Evolutionary conservation across 2,113 vertebrate genomes (phyloP).

Genomic region (Ornithorhynchus anatinus): DNA sequence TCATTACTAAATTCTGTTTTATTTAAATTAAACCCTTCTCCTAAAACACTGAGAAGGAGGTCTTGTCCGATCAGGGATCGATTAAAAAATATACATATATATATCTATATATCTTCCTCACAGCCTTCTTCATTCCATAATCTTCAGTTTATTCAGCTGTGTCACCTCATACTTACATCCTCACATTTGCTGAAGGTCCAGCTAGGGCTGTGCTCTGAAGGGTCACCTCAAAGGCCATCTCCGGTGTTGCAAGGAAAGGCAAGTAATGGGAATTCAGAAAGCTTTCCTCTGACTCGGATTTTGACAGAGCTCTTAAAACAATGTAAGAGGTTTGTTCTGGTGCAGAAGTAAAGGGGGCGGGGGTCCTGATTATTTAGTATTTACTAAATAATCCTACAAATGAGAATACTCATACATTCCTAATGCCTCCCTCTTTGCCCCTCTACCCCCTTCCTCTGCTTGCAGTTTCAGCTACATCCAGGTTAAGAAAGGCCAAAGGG

Average conservation of each 20-base stretch:
- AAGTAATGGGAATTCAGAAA: no score
- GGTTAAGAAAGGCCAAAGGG: no score
- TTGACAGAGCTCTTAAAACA: background rate
- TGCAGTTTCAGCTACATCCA: background rate
- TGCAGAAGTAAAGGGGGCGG: background rate
- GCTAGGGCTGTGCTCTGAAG: background rate
- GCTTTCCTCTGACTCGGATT: background rate
- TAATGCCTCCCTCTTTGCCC: background rate
- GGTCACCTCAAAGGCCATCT: background rate
- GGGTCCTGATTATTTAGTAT: background rate
- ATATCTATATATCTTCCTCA: background rate
- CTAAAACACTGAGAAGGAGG: background rate
- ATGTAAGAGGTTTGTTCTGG: background rate
- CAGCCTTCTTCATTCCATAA: no score
- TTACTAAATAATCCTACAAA: background rate
- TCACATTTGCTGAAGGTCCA: no score
- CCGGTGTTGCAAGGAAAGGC: no score
- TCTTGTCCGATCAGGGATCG: background rate
- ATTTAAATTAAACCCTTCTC: background rate
- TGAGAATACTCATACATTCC: background rate
- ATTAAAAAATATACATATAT: background rate
- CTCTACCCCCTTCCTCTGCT: background rate
- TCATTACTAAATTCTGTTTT: background rate
- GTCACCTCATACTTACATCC: no score
- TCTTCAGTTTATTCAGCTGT: no score